phyloP scores from a whole-genome alignment of 2,797 vertebrate species.

The Helarctos malayanus region DNA sequence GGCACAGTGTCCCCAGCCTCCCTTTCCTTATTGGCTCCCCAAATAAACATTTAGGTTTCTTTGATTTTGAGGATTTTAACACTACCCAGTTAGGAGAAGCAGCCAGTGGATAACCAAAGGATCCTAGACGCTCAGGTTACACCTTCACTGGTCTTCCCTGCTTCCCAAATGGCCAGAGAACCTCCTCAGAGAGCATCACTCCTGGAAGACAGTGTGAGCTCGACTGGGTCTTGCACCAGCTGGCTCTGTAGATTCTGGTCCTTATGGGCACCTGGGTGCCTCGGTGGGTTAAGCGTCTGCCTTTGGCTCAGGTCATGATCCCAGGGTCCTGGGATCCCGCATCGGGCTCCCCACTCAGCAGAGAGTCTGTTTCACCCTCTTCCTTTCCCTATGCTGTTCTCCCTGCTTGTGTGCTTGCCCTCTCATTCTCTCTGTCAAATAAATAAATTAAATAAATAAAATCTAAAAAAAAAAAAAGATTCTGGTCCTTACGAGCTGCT shows the following conservation, averaged over 20 bases:
- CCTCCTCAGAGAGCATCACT: not conserved
- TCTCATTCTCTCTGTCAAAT: not conserved
- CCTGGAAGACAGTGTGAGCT: not conserved
- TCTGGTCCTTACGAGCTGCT: not conserved
- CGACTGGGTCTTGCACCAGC: not conserved
- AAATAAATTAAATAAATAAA: not conserved
- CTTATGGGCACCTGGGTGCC: not conserved
- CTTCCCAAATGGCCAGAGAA: not conserved
- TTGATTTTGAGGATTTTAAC: not conserved
- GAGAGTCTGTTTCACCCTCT: not conserved
- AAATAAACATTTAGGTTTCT: not conserved
- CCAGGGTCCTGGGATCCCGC: no score
- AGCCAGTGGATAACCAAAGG: not conserved
- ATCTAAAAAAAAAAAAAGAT: not conserved
- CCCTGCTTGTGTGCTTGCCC: no score
- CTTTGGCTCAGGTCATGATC: not conserved
- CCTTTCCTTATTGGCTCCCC: not conserved
- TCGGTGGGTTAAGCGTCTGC: not conserved
- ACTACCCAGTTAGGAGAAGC: not conserved
- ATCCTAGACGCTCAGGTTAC: not conserved
- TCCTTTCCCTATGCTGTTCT: not conserved
- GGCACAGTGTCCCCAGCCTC: not conserved
- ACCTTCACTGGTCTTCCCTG: not conserved
- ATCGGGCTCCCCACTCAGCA: not conserved
- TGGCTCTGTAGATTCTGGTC: no score